These are phyloP conservation scores for Muntiacus muntjak DNA, from an alignment of 2,113 vertebrate species.

Conservation along the genomic window DNA sequence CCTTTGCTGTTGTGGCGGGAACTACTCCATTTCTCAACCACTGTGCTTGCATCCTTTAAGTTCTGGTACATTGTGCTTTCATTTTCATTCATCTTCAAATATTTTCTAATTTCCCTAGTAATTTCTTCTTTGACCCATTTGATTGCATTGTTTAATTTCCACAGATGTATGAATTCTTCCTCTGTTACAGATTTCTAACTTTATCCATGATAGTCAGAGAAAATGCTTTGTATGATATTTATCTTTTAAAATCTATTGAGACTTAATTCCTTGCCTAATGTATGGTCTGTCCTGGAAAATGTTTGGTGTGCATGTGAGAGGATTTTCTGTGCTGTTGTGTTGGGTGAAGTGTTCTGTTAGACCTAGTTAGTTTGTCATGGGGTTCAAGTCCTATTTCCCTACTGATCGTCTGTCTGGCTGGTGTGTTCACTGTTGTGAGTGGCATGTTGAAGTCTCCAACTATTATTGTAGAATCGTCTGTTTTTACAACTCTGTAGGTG, in stretches of 20 bases:
- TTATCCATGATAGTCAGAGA: not conserved
- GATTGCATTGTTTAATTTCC: not conserved
- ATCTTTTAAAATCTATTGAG: not conserved
- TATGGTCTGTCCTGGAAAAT: not conserved
- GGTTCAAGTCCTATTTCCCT: not conserved
- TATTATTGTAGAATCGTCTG: fast-evolving
- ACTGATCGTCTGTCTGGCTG: not conserved
- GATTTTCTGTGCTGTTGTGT: not conserved
- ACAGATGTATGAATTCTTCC: not conserved
- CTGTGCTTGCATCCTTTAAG: not conserved
- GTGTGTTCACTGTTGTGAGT: not conserved
- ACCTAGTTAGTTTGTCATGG: not conserved
- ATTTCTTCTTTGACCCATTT: not conserved
- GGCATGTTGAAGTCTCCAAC: not conserved
- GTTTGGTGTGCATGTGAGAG: not conserved
- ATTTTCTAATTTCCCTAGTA: not conserved
- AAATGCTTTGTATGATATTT: not conserved
- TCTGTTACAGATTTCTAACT: not conserved
- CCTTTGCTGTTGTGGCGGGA: not conserved
- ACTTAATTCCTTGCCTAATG: not conserved
- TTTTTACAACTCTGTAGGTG: too few relatives aligned
- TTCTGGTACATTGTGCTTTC: not conserved
- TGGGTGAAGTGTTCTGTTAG: not conserved
- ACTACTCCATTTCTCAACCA: fast-evolving
- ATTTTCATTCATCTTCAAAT: not conserved